phyloP scores from a whole-genome alignment of 2,113 vertebrate species.

The Dolichallabes microphthalmus region DNA sequence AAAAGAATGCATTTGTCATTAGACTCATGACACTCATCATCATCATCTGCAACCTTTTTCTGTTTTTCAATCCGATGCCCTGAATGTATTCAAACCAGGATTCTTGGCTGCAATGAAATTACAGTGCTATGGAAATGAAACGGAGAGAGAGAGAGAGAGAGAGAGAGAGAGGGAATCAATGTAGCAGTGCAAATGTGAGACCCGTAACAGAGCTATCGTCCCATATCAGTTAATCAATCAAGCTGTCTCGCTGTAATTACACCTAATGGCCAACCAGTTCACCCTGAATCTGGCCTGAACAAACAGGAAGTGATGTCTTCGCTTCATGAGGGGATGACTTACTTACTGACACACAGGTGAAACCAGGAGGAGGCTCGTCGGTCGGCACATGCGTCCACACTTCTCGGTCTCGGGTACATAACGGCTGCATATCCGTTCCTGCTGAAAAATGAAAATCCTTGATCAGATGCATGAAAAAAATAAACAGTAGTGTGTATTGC shows the following conservation, averaged over 20 bases:
- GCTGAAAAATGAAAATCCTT: background rate
- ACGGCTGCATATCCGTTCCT: background rate
- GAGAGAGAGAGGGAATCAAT: slow-evolving; percentile 14
- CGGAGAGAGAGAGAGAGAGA: background rate
- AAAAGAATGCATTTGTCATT: background rate
- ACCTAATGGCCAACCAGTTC: slow-evolving; percentile 45
- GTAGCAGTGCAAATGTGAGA: slow-evolving; percentile 15
- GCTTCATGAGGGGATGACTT: background rate
- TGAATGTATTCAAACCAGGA: slow-evolving; percentile 12
- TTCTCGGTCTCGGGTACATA: background rate
- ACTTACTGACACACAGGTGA: background rate
- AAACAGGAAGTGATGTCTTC: slow-evolving; percentile 45
- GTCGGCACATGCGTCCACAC: background rate
- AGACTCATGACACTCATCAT: background rate
- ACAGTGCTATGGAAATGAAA: background rate
- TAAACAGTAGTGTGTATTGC: background rate
- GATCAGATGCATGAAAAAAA: background rate
- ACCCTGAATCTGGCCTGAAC: slow-evolving; percentile 31
- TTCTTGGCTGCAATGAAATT: background rate
- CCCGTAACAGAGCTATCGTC: slow-evolving; percentile 30
- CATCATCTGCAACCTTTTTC: background rate
- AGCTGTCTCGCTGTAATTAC: slow-evolving; percentile 41
- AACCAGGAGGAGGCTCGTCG: background rate
- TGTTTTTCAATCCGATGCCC: background rate
- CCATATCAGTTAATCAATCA: slow-evolving; percentile 47